Evolutionary conservation across 1,140 invertebrate species (phyloP).

Genomic region (Pissodes strobi): DNA sequence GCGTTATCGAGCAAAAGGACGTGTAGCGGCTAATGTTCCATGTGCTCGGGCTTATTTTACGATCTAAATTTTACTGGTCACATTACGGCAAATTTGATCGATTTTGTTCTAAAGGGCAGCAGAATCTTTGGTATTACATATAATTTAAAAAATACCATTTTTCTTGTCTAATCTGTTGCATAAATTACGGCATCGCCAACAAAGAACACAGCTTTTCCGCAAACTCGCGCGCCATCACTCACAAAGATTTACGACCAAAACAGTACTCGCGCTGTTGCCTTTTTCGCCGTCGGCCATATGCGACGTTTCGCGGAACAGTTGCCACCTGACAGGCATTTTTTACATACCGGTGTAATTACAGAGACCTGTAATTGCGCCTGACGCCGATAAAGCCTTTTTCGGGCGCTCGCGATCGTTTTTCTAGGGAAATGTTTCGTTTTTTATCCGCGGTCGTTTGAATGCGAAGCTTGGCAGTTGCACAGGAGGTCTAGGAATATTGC

Average conservation of each 20-base stretch:
- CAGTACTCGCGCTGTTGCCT: background rate
- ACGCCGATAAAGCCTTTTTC: background rate
- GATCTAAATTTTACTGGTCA: too few relatives aligned
- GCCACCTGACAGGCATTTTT: slow-evolving; percentile 7
- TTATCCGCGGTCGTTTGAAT: background rate
- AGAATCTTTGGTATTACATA: too few relatives aligned
- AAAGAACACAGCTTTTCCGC: background rate
- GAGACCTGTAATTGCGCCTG: background rate
- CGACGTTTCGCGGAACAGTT: background rate
- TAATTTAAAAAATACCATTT: too few relatives aligned
- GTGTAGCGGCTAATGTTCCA: too few relatives aligned
- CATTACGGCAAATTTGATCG: too few relatives aligned
- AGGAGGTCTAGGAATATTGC: background rate
- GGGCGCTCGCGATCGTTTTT: background rate
- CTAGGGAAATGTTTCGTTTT: background rate
- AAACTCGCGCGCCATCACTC: background rate
- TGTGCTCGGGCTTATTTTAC: too few relatives aligned
- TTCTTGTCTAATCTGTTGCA: too few relatives aligned
- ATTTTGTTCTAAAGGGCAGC: too few relatives aligned
- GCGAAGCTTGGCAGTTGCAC: background rate
- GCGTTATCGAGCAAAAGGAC: too few relatives aligned
- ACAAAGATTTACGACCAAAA: background rate
- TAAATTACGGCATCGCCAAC: too few relatives aligned
- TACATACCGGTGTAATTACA: background rate
- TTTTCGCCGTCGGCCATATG: background rate